Percentiles rank a stretch among this genome's conserved stretches.
phyloP scores from a whole-genome alignment of 2,113 vertebrate species.

The Thalassarche chlororhynchos region DNA sequence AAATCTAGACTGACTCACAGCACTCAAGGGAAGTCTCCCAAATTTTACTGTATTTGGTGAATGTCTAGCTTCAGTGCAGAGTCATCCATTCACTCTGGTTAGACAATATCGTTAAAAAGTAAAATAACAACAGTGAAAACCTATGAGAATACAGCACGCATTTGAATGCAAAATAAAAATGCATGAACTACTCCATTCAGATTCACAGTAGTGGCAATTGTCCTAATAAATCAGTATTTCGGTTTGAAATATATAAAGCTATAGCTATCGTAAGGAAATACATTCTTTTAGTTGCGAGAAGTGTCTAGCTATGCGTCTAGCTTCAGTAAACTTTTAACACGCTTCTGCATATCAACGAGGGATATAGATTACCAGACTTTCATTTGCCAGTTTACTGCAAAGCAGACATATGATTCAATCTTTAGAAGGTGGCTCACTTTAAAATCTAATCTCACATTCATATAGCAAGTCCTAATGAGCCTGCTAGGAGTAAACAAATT shows the following conservation, averaged over 20 bases:
- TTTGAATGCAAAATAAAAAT: conserved; percentile 34
- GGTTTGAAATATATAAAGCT: neutral
- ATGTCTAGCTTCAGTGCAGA: neutral
- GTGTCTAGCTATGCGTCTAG: neutral
- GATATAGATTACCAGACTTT: conserved; percentile 54
- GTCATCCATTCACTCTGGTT: neutral
- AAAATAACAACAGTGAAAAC: neutral
- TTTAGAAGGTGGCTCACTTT: conserved; percentile 70
- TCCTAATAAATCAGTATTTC: conserved; percentile 46
- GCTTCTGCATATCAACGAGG: neutral
- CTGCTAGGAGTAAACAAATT: conserved; percentile 82
- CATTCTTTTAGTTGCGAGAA: conserved; percentile 8
- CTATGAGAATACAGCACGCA: neutral
- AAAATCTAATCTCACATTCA: conserved; percentile 76
- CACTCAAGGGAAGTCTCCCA: neutral
- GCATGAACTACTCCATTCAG: conserved; percentile 2
- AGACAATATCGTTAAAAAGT: neutral
- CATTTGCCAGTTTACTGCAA: conserved; percentile 60
- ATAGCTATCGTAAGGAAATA: neutral
- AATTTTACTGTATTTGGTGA: neutral
- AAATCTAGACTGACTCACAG: neutral
- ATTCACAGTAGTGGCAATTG: conserved; percentile 30
- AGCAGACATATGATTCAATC: conserved; percentile 69
- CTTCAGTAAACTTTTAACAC: conserved; percentile 16
- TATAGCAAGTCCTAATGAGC: conserved; percentile 75